phyloP scores from a whole-genome alignment of 2,888 invertebrate species.

The Lithosia quadra region DNA sequence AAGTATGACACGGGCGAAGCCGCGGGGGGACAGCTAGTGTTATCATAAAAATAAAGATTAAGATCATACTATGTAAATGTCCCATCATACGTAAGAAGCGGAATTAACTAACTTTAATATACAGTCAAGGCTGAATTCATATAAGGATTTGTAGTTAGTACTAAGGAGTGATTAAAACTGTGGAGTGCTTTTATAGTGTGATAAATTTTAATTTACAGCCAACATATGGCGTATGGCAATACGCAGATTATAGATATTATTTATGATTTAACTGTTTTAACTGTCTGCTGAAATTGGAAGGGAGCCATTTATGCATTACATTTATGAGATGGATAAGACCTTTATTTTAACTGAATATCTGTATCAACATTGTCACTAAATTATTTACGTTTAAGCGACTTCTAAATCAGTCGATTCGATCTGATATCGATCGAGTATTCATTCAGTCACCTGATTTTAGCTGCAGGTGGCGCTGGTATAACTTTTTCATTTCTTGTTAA shows the following conservation, averaged over 20 bases:
- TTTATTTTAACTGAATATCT: background rate
- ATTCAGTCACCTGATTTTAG: too few species aligned
- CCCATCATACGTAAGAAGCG: conserved; percentile 30
- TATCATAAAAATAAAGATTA: conserved; percentile 5
- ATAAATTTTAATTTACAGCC: conserved; percentile 66
- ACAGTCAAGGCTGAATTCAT: conserved; percentile 79
- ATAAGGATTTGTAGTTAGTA: conserved; percentile 75
- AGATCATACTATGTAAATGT: conserved; percentile 37
- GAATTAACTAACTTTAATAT: conserved; percentile 71
- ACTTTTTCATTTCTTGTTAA: background rate
- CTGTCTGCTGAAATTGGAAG: conserved; percentile 15
- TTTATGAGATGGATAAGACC: background rate
- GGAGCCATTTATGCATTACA: background rate
- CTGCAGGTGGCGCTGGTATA: background rate
- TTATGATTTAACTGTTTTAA: conserved; percentile 43
- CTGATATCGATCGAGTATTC: too few species aligned
- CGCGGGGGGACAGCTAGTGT: too few species aligned
- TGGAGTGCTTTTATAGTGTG: conserved; percentile 59
- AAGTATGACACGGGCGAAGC: too few species aligned
- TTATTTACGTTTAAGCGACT: too few species aligned
- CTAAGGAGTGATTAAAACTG: conserved; percentile 64
- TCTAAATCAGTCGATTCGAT: background rate
- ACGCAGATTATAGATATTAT: conserved; percentile 54
- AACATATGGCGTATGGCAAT: conserved; percentile 50
- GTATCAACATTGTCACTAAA: background rate